phyloP scores from a whole-genome alignment of 2,113 vertebrate genomes.

The Lepidiolamprologus cunningtoni region DNA sequence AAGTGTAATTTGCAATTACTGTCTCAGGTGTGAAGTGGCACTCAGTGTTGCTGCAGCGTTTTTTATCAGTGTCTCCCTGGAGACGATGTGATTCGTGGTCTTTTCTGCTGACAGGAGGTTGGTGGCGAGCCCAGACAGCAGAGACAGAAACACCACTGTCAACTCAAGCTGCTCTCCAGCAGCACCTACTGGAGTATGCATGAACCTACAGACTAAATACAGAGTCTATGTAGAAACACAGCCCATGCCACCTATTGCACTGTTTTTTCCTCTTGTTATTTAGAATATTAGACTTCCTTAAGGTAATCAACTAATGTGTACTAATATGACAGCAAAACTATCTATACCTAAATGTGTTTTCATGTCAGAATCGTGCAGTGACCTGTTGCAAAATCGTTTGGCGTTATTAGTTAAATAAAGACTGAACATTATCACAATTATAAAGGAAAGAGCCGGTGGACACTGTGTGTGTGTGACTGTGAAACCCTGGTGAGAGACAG shows the following conservation, averaged over 20 bases:
- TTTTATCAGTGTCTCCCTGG: slow-evolving; percentile 41
- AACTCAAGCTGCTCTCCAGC: slow-evolving; percentile 49
- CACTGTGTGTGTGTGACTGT: background rate
- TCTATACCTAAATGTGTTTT: background rate
- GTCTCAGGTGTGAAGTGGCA: slow-evolving; percentile 39
- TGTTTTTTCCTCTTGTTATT: background rate
- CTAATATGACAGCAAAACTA: background rate
- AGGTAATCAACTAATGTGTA: background rate
- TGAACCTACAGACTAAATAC: background rate
- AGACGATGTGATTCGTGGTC: slow-evolving; percentile 47
- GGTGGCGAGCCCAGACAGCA: slow-evolving; percentile 54
- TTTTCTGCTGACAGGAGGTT: slow-evolving; percentile 57
- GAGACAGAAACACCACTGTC: background rate
- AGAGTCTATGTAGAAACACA: background rate
- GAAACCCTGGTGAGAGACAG: background rate
- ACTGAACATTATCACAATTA: background rate
- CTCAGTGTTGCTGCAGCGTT: slow-evolving; percentile 37
- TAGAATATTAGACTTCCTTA: background rate
- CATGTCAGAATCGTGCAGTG: background rate
- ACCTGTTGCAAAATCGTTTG: background rate
- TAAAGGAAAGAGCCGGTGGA: background rate
- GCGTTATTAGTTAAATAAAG: background rate
- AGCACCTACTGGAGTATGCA: slow-evolving; percentile 59
- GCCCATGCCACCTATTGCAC: background rate
- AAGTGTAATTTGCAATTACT: slow-evolving; percentile 7